phyloP scores from a whole-genome alignment of 1,140 invertebrate species.

The Odontomachus brunneus region DNA sequence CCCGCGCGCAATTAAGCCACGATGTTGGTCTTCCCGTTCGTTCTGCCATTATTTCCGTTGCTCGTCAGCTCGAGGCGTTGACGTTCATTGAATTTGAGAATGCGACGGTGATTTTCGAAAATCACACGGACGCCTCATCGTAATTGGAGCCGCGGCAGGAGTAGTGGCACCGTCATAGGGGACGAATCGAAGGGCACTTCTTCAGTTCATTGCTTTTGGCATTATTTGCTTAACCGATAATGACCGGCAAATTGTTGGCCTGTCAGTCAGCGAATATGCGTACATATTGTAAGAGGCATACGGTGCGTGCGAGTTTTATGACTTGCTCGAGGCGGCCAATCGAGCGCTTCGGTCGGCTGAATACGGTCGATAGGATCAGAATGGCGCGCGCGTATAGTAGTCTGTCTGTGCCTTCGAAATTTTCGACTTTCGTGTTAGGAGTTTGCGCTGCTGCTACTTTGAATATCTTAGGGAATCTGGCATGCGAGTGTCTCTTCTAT shows the following conservation, averaged over 20 bases:
- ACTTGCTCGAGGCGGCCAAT: constrained; percentile 73
- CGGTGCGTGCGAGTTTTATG: constrained; percentile 74
- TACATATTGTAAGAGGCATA: constrained; percentile 52
- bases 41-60: constrained; percentile 40
- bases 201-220: constrained; percentile 67
- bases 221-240: constrained; percentile 81
- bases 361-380: constrained; percentile 67
- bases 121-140: neutral
- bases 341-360: constrained; percentile 44
- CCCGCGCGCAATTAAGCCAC: constrained; percentile 46
- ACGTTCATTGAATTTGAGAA: constrained; percentile 66
- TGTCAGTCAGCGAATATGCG: constrained; percentile 75
- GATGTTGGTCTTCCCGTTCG: neutral
- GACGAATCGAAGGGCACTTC: constrained; percentile 25
- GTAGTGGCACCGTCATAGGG: neutral
- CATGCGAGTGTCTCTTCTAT: constrained; percentile 14
- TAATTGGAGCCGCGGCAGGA: constrained; percentile 55
- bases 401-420: constrained; percentile 54
- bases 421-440: constrained; percentile 47
- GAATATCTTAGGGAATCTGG: constrained; percentile 41
- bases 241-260: constrained; percentile 79
- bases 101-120: constrained; percentile 27
- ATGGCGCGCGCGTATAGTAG: constrained; percentile 50
- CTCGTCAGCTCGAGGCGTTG: constrained; percentile 51
- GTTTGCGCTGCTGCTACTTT: constrained; percentile 19